These are phyloP conservation scores for Micronycteris hirsuta DNA, from an alignment of 2,113 vertebrate genomes.

Conservation along the genomic window DNA sequence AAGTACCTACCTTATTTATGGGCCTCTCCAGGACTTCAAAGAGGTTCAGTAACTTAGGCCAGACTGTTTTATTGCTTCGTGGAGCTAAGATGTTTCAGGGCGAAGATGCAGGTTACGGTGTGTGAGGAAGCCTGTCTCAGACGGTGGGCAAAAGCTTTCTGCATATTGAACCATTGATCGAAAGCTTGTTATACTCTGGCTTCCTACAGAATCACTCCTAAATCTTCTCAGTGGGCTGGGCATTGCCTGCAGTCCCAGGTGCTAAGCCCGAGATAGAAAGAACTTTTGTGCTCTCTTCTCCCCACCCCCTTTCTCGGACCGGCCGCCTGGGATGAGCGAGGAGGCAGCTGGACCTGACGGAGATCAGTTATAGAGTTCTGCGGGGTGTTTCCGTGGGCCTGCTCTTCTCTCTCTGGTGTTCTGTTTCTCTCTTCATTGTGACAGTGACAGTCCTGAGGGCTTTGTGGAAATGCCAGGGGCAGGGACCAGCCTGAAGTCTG, in stretches of 20 bases:
- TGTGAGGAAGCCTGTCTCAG: constrained; percentile 66
- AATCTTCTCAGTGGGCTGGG: constrained; percentile 69
- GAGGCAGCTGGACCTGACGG: neutral
- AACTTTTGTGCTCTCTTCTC: neutral
- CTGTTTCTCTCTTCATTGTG: neutral
- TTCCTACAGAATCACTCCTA: constrained; percentile 78
- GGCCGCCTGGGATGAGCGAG: neutral
- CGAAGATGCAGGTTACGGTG: constrained; percentile 82
- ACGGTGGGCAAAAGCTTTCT: constrained; percentile 72
- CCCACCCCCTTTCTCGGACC: neutral
- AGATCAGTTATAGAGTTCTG: no score
- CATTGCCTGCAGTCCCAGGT: constrained; percentile 67
- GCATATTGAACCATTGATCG: constrained; percentile 75
- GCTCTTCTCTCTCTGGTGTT: neutral
- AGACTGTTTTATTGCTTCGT: constrained; percentile 92
- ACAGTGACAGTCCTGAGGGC: neutral
- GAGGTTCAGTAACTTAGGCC: constrained; percentile 90
- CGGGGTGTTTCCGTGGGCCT: neutral
- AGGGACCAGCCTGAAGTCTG: neutral
- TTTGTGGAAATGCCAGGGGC: neutral
- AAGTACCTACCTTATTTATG: constrained; percentile 97
- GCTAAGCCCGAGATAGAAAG: constrained; percentile 56
- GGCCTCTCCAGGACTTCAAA: constrained; percentile 93
- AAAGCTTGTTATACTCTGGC: constrained; percentile 75
- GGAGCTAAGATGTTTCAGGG: constrained; percentile 86